Conservation (phyloP, 2,888 invertebrate species). For the Nasonovia ribisnigri region DNA sequence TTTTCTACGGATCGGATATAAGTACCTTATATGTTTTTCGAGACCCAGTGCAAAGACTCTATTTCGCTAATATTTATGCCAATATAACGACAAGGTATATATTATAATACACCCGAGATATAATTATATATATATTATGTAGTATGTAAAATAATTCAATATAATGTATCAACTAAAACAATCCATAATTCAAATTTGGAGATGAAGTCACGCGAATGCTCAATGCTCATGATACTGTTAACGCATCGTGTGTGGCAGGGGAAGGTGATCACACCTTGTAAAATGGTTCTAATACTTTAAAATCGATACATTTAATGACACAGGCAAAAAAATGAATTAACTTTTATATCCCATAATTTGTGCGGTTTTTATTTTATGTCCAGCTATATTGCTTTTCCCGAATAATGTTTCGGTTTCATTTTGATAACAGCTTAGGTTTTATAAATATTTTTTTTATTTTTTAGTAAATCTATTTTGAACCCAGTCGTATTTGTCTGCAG, state of each 20-base stretch:
- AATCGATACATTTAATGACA: conserved; percentile 19
- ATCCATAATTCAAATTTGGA: conserved; percentile 14
- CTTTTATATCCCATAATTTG: conserved; percentile 42
- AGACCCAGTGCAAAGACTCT: background rate
- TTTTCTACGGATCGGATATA: background rate
- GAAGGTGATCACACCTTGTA: background rate
- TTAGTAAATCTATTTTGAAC: background rate
- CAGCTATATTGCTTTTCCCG: background rate
- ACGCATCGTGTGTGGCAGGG: background rate
- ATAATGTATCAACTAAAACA: background rate
- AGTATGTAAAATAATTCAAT: conserved; percentile 11
- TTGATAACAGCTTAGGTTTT: background rate
- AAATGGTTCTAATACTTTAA: conserved; percentile 8
- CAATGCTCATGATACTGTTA: background rate
- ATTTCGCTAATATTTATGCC: background rate
- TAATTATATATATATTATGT: background rate
- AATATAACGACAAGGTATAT: background rate
- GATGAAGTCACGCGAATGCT: background rate
- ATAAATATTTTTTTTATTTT: background rate
- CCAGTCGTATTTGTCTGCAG: background rate
- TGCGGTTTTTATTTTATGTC: conserved; percentile 1
- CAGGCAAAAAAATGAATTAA: conserved; percentile 20
- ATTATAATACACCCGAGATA: too few relatives aligned
- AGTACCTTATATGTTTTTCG: background rate
- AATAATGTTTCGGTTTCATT: background rate